phyloP scores from a whole-genome alignment of 2,797 vertebrate genomes.

The Propithecus perrieri region DNA sequence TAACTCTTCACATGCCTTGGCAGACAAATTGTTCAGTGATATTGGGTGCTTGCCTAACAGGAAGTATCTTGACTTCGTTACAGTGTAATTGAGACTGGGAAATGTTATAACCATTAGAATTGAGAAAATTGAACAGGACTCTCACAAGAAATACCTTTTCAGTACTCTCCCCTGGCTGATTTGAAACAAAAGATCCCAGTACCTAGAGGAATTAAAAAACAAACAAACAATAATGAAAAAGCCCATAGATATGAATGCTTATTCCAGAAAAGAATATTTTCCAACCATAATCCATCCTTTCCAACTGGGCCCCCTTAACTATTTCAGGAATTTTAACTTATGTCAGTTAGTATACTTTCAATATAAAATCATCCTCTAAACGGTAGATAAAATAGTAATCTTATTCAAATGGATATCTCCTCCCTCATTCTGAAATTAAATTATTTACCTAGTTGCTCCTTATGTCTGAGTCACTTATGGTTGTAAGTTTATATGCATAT shows the following conservation, averaged over 20 bases:
- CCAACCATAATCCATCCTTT: background rate
- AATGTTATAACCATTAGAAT: background rate
- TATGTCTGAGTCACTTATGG: background rate
- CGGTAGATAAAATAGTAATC: background rate
- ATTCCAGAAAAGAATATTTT: background rate
- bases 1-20: conserved; percentile 26
- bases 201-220: background rate
- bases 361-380: background rate
- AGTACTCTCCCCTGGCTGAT: background rate
- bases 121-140: background rate
- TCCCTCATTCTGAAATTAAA: background rate
- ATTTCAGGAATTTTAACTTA: background rate
- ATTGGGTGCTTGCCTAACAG: background rate
- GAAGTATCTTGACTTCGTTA: background rate
- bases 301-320: background rate
- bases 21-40: background rate
- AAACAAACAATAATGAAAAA: background rate
- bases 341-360: background rate
- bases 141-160: background rate
- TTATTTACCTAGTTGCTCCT: background rate
- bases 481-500: background rate
- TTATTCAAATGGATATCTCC: background rate
- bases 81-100: background rate
- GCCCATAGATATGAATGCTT: background rate
- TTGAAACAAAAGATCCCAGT: background rate